Conservation (phyloP, 2,113 vertebrate species). For the Platanista minor region DNA sequence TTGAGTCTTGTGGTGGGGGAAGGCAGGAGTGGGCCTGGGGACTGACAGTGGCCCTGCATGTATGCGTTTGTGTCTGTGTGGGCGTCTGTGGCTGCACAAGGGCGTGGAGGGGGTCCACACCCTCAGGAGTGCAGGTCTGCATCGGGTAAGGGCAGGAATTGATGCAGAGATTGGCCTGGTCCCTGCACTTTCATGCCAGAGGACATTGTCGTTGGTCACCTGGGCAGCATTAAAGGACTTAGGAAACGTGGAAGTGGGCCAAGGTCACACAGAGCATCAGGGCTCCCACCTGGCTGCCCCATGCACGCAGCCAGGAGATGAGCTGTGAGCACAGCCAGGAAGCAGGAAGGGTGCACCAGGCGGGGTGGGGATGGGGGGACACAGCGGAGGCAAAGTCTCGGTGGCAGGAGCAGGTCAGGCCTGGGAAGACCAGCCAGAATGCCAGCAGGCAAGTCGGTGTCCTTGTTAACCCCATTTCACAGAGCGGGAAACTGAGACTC, state of each 20-base stretch:
- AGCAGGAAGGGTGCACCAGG: background rate
- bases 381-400: fast-evolving
- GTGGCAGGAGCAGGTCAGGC: fast-evolving
- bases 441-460: fast-evolving
- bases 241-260: fast-evolving
- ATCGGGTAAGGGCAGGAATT: fast-evolving
- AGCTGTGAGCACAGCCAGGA: background rate
- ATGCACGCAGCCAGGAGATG: background rate
- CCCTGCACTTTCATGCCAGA: background rate
- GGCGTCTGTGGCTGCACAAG: fast-evolving
- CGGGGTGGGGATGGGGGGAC: fast-evolving
- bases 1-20: background rate
- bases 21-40: background rate
- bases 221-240: background rate
- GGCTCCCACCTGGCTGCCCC: background rate
- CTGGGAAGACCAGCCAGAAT: too few relatives aligned
- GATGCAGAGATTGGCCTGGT: background rate
- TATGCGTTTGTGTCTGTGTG: too few relatives aligned
- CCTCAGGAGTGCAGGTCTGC: fast-evolving
- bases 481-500: background rate
- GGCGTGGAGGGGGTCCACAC: background rate
- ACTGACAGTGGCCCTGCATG: background rate
- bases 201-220: fast-evolving
- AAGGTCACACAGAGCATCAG: background rate
- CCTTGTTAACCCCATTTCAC: background rate